phyloP scores from a whole-genome alignment of 2,888 invertebrate genomes.

The Agrotis ipsilon region DNA sequence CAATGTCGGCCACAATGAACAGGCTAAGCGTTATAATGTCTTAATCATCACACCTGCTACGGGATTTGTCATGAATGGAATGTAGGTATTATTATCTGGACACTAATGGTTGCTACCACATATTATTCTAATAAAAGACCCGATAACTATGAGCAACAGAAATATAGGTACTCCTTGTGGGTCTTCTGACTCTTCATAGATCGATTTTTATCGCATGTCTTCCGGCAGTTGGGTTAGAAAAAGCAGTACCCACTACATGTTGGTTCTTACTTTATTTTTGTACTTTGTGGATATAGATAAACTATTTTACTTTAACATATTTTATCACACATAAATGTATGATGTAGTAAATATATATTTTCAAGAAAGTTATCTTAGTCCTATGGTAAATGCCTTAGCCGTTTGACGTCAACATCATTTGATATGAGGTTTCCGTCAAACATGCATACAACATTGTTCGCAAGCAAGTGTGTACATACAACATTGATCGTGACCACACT shows the following conservation, averaged over 20 bases:
- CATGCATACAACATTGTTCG: background rate
- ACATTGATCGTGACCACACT: background rate
- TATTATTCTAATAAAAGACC: background rate
- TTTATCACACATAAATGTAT: too few relatives aligned
- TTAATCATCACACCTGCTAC: conserved; percentile 28
- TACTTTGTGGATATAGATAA: background rate
- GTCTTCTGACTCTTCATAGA: background rate
- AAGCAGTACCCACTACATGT: background rate
- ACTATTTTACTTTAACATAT: too few relatives aligned
- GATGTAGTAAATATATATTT: too few relatives aligned
- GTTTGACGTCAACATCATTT: too few relatives aligned
- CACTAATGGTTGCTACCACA: conserved; percentile 10
- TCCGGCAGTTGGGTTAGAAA: background rate
- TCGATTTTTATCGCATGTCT: background rate
- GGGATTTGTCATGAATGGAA: conserved; percentile 1
- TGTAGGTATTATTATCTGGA: conserved; percentile 17
- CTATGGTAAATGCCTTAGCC: too few relatives aligned
- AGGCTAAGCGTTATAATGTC: conserved; percentile 27
- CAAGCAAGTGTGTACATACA: conserved; percentile 1
- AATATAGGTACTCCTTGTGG: background rate
- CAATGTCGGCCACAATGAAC: conserved; percentile 20
- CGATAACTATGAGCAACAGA: background rate
- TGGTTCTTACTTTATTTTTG: background rate
- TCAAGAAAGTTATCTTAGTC: too few relatives aligned
- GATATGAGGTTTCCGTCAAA: too few relatives aligned